Evolutionary conservation across 2,888 invertebrate genomes (phyloP).

Genomic region (Drosophila stalkeri): DNA sequence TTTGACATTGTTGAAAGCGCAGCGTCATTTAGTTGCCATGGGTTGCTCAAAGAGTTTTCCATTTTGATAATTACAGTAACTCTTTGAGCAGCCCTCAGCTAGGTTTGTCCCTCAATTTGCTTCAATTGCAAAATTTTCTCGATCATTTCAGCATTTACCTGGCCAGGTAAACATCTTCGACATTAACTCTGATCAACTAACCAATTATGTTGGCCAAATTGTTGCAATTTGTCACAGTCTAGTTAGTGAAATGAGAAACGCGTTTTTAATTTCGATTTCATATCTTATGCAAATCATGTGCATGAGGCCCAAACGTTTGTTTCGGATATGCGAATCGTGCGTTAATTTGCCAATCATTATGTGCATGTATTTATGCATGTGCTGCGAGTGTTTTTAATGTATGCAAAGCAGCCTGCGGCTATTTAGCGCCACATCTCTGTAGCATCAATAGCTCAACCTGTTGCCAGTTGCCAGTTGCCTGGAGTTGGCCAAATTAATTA

Average conservation of each 20-base stretch:
- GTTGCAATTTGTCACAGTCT: slow-evolving; percentile 35
- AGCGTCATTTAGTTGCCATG: slow-evolving; percentile 39
- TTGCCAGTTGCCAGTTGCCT: not conserved
- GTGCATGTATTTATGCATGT: not conserved
- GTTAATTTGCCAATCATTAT: slow-evolving; percentile 41
- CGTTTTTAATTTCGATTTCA: slow-evolving; percentile 40
- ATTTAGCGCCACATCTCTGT: not conserved
- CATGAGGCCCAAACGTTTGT: not conserved
- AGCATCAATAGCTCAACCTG: not conserved
- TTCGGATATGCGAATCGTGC: slow-evolving; percentile 3
- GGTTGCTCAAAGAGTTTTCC: slow-evolving; percentile 13
- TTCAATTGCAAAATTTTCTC: not conserved
- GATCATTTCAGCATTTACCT: not conserved
- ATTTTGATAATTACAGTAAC: not conserved
- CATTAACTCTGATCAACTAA: not conserved
- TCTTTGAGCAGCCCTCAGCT: not conserved
- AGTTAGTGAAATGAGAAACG: slow-evolving; percentile 48
- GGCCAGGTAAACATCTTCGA: not conserved
- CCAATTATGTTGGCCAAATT: slow-evolving; percentile 12
- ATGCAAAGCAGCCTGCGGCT: slow-evolving; percentile 10
- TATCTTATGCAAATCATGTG: slow-evolving; percentile 40
- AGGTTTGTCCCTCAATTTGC: not conserved
- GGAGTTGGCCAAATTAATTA: slow-evolving; percentile 2
- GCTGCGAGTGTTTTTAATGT: slow-evolving; percentile 13
- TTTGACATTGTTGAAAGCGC: slow-evolving; percentile 63